These are phyloP conservation scores for Danio tinwini DNA, from an alignment of 2,797 vertebrate species.

Conservation along the genomic window DNA sequence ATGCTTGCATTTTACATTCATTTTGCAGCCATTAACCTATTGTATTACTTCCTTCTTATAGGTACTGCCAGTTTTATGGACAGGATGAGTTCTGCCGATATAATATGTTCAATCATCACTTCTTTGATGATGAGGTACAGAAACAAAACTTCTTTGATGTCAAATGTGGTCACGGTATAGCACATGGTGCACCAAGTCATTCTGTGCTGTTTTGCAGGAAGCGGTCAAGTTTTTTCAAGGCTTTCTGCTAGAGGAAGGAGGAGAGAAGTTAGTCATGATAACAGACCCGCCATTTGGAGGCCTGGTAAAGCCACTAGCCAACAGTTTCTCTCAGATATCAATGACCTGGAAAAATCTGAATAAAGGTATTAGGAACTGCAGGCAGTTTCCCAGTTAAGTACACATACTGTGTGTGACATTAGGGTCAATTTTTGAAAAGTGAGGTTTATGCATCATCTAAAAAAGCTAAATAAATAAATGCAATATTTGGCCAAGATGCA, in stretches of 20 bases:
- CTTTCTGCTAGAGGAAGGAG: constrained; percentile 80
- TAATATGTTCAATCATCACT: constrained; percentile 99
- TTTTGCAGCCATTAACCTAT: not conserved
- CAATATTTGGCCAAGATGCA: no score
- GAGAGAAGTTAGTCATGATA: constrained; percentile 84
- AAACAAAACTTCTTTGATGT: not conserved
- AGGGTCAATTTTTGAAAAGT: no score
- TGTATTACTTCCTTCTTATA: constrained; percentile 63
- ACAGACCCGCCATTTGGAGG: constrained; percentile 95
- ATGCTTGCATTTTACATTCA: not conserved
- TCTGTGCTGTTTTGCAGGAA: constrained; percentile 67
- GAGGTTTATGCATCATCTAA: no score
- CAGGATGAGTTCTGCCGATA: constrained; percentile 93
- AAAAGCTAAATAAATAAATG: no score
- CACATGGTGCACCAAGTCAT: not conserved
- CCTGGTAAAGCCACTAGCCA: constrained; percentile 89
- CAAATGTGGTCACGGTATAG: not conserved
- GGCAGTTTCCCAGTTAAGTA: no score
- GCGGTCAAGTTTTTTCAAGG: constrained; percentile 73
- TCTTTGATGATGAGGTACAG: constrained; percentile 90
- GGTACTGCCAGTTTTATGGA: constrained; percentile 92
- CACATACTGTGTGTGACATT: no score
- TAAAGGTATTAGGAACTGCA: constrained; percentile 70
- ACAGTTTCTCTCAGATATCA: constrained; percentile 86
- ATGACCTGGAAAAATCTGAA: constrained; percentile 78